These are phyloP conservation scores for Beris morrisii DNA, from an alignment of 2,888 invertebrate species.

Conservation along the genomic window DNA sequence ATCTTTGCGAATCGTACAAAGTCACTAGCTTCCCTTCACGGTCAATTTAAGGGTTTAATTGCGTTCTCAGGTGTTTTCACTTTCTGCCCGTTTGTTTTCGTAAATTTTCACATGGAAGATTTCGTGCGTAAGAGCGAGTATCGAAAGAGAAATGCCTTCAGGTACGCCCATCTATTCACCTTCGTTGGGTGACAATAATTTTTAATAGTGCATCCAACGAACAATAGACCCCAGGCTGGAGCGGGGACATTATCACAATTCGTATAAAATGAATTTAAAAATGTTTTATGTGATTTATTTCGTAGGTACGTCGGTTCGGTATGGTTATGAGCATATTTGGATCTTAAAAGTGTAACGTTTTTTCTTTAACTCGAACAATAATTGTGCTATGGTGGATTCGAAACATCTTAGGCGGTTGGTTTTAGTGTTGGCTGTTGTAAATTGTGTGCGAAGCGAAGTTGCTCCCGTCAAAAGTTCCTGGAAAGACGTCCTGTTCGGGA, in stretches of 20 bases:
- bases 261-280: conserved; percentile 24
- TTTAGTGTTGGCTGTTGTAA: not conserved
- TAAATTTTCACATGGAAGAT: conserved; percentile 15
- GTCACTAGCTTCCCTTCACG: conserved; percentile 9
- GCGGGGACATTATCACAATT: not conserved
- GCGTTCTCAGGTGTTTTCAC: conserved; percentile 16
- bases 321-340: not conserved
- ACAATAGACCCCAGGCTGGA: not conserved
- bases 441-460: not conserved
- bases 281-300: conserved; percentile 5
- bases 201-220: too few species aligned
- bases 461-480: conserved; percentile 43
- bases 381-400: not conserved
- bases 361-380: not conserved
- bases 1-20: conserved; percentile 11
- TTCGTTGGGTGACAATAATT: not conserved
- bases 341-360: not conserved
- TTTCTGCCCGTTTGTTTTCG: conserved; percentile 30
- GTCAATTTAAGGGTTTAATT: conserved; percentile 29
- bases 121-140: not conserved
- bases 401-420: not conserved
- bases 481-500: conserved; percentile 52
- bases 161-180: not conserved
- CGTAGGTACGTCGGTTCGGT: not conserved
- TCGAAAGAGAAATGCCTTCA: conserved; percentile 1